phyloP scores from a whole-genome alignment of 2,888 invertebrate genomes.

The Hemistola chrysoprasaria region DNA sequence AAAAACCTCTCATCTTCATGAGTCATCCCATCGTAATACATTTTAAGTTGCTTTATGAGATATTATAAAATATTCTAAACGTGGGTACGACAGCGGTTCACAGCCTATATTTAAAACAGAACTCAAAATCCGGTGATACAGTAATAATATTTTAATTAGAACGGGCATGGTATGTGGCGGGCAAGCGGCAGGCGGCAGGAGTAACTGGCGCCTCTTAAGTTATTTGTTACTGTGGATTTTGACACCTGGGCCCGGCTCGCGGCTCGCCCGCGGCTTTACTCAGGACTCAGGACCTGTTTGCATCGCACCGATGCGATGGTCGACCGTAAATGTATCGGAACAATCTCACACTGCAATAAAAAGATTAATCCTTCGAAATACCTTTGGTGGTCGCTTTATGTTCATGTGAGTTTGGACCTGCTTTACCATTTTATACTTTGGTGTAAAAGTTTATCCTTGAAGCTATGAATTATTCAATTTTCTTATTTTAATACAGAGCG shows the following conservation, averaged over 20 bases:
- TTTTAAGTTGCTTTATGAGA: no score
- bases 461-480: no score
- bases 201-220: constrained; percentile 23
- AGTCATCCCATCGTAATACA: no score
- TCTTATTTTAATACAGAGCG: no score
- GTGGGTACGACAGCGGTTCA: no score
- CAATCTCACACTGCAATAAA: constrained; percentile 22
- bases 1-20: no score
- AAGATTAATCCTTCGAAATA: constrained; percentile 24
- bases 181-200: constrained; percentile 5
- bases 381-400: constrained; percentile 12
- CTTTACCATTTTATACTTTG: constrained; percentile 6
- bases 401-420: constrained; percentile 14
- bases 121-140: constrained; percentile 15
- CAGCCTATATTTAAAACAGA: background rate
- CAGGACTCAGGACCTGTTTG: constrained; percentile 18
- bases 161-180: constrained; percentile 22
- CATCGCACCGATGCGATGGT: constrained; percentile 4
- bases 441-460: no score
- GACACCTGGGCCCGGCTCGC: constrained; percentile 25
- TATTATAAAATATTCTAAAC: no score
- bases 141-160: constrained; percentile 24
- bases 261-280: constrained; percentile 5
- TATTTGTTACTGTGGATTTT: constrained; percentile 29
- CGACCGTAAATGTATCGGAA: constrained; percentile 12